Conservation (phyloP, 1,140 invertebrate genomes). For the Drosophila pruinosa region DNA sequence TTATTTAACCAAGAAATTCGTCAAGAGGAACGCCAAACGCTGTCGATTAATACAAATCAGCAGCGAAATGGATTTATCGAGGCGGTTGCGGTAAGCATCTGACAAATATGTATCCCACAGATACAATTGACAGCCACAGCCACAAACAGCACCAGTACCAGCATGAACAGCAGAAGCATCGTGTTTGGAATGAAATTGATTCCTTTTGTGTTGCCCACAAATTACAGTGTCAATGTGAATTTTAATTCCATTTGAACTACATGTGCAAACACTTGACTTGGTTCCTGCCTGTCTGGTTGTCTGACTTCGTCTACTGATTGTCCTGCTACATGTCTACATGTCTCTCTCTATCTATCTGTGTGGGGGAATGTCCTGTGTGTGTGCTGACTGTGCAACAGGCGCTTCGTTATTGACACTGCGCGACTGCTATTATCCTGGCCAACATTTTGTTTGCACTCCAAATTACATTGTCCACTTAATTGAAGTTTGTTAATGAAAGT, state of each 20-base stretch:
- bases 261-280: constrained; percentile 74
- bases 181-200: constrained; percentile 72
- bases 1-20: constrained; percentile 38
- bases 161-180: constrained; percentile 1
- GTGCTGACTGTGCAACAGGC: constrained; percentile 66
- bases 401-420: constrained; percentile 52
- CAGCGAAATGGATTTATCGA: constrained; percentile 82
- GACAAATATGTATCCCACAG: constrained; percentile 64
- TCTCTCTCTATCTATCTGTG: background rate
- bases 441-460: constrained; percentile 77
- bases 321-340: constrained; percentile 13
- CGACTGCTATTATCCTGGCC: constrained; percentile 71
- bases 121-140: constrained; percentile 36
- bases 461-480: constrained; percentile 79
- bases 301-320: constrained; percentile 15
- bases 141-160: constrained; percentile 26
- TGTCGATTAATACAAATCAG: constrained; percentile 56
- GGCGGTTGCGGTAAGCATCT: constrained; percentile 82
- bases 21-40: constrained; percentile 30
- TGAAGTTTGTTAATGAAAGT: constrained; percentile 80
- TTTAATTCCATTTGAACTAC: constrained; percentile 82
- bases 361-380: constrained; percentile 36
- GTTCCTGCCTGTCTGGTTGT: constrained; percentile 19
- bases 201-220: constrained; percentile 76
- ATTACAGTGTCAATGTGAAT: constrained; percentile 81